Evolutionary conservation across 2,888 invertebrate genomes (phyloP).

Genomic region (Allophyes oxyacanthae): DNA sequence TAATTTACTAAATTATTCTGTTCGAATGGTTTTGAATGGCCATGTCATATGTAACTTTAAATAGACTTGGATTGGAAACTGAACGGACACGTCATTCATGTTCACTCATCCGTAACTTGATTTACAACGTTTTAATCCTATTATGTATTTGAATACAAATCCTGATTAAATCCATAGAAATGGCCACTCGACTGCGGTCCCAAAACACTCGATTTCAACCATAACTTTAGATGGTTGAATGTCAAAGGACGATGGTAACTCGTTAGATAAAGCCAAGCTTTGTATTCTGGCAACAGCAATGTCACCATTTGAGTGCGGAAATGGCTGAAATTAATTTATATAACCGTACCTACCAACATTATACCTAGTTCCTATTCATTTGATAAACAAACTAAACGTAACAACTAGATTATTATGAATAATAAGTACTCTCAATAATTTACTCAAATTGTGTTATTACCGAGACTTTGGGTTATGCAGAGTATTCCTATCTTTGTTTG

Average conservation of each 20-base stretch:
- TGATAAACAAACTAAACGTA: not conserved
- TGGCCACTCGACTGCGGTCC: constrained; percentile 33
- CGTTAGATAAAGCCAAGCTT: constrained; percentile 29
- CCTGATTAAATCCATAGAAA: constrained; percentile 50
- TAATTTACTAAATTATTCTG: constrained; percentile 59
- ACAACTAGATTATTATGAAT: too few species aligned
- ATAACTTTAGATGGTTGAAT: constrained; percentile 26
- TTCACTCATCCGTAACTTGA: constrained; percentile 62
- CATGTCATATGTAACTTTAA: constrained; percentile 61
- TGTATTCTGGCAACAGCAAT: constrained; percentile 27
- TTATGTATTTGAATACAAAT: constrained; percentile 55
- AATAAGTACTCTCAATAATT: too few species aligned
- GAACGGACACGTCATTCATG: constrained; percentile 65
- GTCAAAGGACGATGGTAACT: constrained; percentile 10
- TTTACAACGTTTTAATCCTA: constrained; percentile 63
- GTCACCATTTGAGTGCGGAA: constrained; percentile 27
- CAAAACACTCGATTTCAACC: constrained; percentile 17
- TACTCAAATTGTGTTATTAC: too few species aligned
- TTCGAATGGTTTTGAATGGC: constrained; percentile 58
- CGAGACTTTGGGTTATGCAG: too few species aligned
- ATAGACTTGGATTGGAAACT: constrained; percentile 61
- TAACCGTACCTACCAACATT: not conserved
- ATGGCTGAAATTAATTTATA: constrained; percentile 16
- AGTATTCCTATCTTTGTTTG: too few species aligned
- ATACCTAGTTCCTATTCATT: not conserved